These are phyloP conservation scores for Agrotis clavis DNA, from an alignment of 2,888 invertebrate species.

Conservation along the genomic window DNA sequence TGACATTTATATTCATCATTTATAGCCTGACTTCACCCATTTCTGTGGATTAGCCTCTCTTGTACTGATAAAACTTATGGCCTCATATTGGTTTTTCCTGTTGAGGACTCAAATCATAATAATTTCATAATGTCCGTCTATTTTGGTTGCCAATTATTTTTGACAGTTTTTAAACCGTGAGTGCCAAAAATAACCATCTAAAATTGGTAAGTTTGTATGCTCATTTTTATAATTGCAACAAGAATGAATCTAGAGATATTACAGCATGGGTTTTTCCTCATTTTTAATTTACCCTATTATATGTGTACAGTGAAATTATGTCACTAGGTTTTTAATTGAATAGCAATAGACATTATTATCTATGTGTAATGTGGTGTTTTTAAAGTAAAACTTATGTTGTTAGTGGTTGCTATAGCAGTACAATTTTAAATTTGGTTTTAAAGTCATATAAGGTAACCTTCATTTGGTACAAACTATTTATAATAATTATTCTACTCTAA, in stretches of 20 bases:
- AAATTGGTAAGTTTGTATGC: background rate
- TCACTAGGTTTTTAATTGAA: slow-evolving; percentile 1
- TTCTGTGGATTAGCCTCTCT: no score
- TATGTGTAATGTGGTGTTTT: background rate
- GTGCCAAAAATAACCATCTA: slow-evolving; percentile 10
- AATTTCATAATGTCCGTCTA: slow-evolving; percentile 4
- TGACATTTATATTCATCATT: no score
- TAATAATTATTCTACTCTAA: background rate
- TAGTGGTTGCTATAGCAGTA: background rate
- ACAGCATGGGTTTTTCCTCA: slow-evolving; percentile 5
- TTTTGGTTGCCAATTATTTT: background rate
- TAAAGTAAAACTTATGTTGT: background rate
- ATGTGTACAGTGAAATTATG: slow-evolving; percentile 9
- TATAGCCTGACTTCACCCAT: no score
- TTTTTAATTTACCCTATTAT: background rate
- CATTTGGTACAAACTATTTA: background rate
- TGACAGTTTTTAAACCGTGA: background rate
- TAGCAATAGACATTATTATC: background rate
- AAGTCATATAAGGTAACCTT: no score
- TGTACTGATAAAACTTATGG: no score
- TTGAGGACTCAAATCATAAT: background rate
- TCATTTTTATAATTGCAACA: background rate
- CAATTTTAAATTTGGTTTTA: background rate
- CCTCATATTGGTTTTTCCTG: no score
- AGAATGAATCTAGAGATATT: slow-evolving; percentile 7